phyloP scores from a whole-genome alignment of 2,797 vertebrate genomes.

The Morelia viridis region DNA sequence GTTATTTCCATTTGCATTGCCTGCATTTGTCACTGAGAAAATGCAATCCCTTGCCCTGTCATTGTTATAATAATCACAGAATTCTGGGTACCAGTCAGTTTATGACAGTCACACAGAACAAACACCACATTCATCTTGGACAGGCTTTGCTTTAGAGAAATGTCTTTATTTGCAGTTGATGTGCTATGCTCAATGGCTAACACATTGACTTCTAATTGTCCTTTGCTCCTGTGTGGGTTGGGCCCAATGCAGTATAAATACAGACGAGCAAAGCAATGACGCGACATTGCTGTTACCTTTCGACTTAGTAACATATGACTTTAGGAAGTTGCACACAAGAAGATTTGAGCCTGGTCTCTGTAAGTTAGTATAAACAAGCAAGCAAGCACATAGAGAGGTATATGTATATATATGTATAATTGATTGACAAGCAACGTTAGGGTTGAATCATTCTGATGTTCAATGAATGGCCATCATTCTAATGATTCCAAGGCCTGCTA shows the following conservation, averaged over 20 bases:
- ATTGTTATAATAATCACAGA: conserved; percentile 36
- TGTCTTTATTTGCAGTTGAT: conserved; percentile 22
- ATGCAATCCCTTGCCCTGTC: conserved; percentile 36
- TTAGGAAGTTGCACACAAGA: neutral
- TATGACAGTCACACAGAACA: conserved; percentile 42
- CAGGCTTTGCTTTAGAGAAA: neutral
- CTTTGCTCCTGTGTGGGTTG: accelerated
- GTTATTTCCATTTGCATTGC: neutral
- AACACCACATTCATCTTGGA: neutral
- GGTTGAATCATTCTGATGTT: neutral
- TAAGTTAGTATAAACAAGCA: neutral
- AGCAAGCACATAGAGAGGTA: neutral
- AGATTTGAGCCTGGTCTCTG: neutral
- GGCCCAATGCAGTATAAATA: neutral
- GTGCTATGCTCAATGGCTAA: neutral
- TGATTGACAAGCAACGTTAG: neutral
- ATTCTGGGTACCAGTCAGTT: conserved; percentile 47
- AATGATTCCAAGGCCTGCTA: neutral
- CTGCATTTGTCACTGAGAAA: conserved; percentile 44
- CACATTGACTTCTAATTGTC: accelerated
- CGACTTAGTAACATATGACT: neutral
- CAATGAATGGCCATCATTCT: neutral
- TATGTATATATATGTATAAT: neutral
- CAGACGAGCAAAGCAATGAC: neutral
- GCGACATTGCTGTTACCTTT: neutral